A percentile compares a stretch with the other conserved stretches of the same genome.
Evolutionary conservation across 2,797 vertebrate genomes (phyloP).

Genomic region (Xenopus petersii): DNA sequence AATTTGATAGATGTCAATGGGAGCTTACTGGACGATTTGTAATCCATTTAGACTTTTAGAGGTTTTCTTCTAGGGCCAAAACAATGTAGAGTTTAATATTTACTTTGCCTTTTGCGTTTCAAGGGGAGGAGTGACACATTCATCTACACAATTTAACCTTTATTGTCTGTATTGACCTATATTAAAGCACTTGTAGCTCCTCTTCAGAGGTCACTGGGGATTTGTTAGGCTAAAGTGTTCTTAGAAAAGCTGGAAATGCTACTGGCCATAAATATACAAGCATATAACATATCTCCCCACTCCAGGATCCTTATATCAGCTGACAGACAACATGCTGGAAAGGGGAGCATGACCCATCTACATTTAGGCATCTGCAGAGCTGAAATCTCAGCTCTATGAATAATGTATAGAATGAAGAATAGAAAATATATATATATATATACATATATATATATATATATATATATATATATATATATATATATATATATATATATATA

Average conservation of each 20-base stretch:
- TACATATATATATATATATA: too few relatives aligned
- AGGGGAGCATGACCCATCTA: background rate
- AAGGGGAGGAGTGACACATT: background rate
- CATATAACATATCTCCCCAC: background rate
- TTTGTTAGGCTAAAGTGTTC: conserved; percentile 1
- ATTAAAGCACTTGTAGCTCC: conserved; percentile 2
- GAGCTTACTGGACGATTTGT: too few relatives aligned
- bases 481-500: too few relatives aligned
- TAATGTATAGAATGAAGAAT: background rate
- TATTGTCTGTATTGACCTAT: conserved; percentile 1
- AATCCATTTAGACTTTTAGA: too few relatives aligned
- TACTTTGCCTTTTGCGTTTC: background rate
- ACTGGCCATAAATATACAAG: background rate
- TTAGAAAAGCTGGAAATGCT: background rate
- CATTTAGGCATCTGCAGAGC: background rate
- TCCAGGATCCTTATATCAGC: background rate
- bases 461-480: too few relatives aligned
- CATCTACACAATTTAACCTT: conserved; percentile 10
- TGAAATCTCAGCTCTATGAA: background rate
- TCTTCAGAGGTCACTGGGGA: conserved; percentile 1
- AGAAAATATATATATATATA: background rate
- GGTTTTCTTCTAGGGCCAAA: too few relatives aligned
- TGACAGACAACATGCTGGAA: background rate
- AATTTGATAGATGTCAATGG: too few relatives aligned
- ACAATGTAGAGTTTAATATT: background rate